Evolutionary conservation across 2,888 invertebrate species (phyloP).

Genomic region (Apocheima hispidaria): DNA sequence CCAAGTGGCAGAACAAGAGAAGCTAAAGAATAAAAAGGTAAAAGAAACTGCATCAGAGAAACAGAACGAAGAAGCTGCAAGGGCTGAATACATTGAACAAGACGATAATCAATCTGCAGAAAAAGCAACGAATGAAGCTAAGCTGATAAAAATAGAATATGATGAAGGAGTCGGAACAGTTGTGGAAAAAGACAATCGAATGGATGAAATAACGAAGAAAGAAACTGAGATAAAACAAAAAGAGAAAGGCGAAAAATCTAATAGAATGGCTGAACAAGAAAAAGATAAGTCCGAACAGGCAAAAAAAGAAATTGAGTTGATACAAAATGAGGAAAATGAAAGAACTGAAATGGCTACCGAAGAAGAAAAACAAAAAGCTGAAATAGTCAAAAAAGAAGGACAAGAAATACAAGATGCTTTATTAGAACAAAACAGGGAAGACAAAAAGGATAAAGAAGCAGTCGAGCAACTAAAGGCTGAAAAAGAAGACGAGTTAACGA

Average conservation of each 20-base stretch:
- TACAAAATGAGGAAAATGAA: conserved; percentile 12
- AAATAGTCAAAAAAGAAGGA: too few relatives aligned
- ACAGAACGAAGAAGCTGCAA: not conserved
- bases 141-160: too few relatives aligned
- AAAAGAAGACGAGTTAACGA: too few relatives aligned
- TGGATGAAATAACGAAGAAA: conserved; percentile 25
- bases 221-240: not conserved
- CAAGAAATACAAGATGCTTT: not conserved
- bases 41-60: not conserved
- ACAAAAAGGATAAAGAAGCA: not conserved
- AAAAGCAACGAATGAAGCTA: too few relatives aligned
- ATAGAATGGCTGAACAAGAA: not conserved
- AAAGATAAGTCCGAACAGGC: not conserved
- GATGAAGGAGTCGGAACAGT: too few relatives aligned
- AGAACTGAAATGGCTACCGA: conserved; percentile 25
- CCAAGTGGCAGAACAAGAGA: too few relatives aligned
- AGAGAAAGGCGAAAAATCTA: not conserved
- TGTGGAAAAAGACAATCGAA: not conserved
- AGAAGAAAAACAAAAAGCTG: not conserved
- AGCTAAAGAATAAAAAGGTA: conserved; percentile 11
- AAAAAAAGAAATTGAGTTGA: not conserved
- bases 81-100: too few relatives aligned
- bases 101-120: too few relatives aligned
- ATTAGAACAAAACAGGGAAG: too few relatives aligned
- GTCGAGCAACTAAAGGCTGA: not conserved